Evolutionary conservation across 2,113 vertebrate species (phyloP).

Genomic region (Australoheros scitulus): DNA sequence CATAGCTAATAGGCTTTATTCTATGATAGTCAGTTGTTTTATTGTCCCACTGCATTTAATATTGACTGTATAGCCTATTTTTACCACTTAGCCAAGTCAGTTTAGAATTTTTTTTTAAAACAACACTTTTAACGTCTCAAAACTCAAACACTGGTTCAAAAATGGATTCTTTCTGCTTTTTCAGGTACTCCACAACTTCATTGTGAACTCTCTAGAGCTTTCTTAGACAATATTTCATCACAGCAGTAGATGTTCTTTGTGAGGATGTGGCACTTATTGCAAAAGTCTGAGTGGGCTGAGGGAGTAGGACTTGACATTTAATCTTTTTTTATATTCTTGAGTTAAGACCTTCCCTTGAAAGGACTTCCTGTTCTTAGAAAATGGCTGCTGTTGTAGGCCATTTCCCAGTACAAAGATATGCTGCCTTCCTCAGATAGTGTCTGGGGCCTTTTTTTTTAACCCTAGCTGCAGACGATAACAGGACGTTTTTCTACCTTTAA

Average conservation of each 20-base stretch:
- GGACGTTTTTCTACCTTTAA: neutral
- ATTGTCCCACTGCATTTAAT: neutral
- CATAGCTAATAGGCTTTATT: neutral
- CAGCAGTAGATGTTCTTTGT: neutral
- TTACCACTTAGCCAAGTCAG: neutral
- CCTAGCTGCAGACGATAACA: neutral
- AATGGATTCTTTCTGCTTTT: neutral
- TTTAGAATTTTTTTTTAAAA: neutral
- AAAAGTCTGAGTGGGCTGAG: neutral
- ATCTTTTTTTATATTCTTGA: conserved; percentile 14
- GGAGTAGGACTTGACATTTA: neutral
- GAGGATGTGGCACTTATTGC: neutral
- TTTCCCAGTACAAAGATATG: neutral
- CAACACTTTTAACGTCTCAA: neutral
- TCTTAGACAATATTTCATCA: neutral
- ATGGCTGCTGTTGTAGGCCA: neutral
- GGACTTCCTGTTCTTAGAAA: neutral
- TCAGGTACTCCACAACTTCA: neutral
- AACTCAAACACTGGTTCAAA: neutral
- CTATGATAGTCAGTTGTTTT: neutral
- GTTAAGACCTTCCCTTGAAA: neutral
- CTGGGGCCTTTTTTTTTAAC: neutral
- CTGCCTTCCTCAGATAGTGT: neutral
- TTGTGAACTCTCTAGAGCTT: neutral
- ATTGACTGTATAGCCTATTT: neutral